Conservation (phyloP, 2,888 invertebrate species). For the Corbicula japonica region DNA sequence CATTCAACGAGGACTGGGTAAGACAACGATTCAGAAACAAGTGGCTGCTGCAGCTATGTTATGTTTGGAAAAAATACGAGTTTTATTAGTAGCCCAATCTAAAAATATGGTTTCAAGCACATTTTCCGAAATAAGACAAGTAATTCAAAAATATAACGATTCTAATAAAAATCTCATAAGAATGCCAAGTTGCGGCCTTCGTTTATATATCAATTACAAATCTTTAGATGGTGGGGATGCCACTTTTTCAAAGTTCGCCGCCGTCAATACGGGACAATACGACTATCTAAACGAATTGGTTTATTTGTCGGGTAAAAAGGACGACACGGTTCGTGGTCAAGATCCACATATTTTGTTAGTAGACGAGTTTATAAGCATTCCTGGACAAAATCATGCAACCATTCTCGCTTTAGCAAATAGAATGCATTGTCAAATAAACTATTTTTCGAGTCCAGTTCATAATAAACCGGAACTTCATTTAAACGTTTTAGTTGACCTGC, state of each 20-base stretch:
- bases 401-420: not conserved
- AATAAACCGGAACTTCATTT: not conserved
- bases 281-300: slow-evolving; percentile 8
- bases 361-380: slow-evolving; percentile 9
- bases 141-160: slow-evolving; percentile 8
- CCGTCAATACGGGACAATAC: not conserved
- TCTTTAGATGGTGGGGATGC: not conserved
- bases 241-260: not conserved
- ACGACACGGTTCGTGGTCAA: not conserved
- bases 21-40: slow-evolving; percentile 8
- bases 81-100: slow-evolving; percentile 15
- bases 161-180: slow-evolving; percentile 3
- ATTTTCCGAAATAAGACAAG: not conserved
- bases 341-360: slow-evolving; percentile 6
- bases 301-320: not conserved
- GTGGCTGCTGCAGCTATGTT: slow-evolving; percentile 7
- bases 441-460: not conserved
- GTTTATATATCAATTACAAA: slow-evolving; percentile 6
- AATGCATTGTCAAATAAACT: slow-evolving; percentile 9
- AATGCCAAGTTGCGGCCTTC: not conserved
- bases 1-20: slow-evolving; percentile 1
- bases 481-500: slow-evolving; percentile 1
- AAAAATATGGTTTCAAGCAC: slow-evolving; percentile 14
- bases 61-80: not conserved
- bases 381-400: not conserved